A percentile compares a stretch with the other conserved stretches of the same genome.
phyloP scores from a whole-genome alignment of 2,888 invertebrate species.

The Pharmacophagus antenor region DNA sequence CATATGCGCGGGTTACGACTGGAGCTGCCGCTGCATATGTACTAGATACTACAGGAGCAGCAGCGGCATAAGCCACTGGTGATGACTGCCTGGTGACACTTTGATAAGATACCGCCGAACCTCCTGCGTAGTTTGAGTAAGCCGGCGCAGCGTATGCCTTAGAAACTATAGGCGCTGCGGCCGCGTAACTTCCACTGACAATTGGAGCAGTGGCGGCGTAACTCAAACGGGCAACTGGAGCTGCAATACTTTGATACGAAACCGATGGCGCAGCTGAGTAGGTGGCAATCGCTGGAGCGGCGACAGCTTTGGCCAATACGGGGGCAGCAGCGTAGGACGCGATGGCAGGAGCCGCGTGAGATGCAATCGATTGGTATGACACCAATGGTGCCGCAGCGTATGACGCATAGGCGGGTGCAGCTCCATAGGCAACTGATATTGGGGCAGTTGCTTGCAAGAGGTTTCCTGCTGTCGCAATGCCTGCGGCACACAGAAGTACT shows the following conservation, averaged over 20 bases:
- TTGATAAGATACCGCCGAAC: conserved; percentile 42
- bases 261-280: conserved; percentile 40
- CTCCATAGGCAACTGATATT: conserved; percentile 46
- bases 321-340: conserved; percentile 73
- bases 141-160: conserved; percentile 48
- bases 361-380: conserved; percentile 39
- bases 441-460: conserved; percentile 48
- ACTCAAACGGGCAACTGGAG: conserved; percentile 32
- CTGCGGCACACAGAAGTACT: conserved; percentile 66
- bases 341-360: conserved; percentile 40
- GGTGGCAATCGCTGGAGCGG: conserved; percentile 56
- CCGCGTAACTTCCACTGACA: conserved; percentile 38
- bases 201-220: conserved; percentile 36
- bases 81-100: conserved; percentile 32
- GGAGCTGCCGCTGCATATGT: conserved; percentile 40
- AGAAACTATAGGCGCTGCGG: conserved; percentile 37
- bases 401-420: conserved; percentile 36
- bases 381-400: conserved; percentile 38
- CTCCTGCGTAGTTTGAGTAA: conserved; percentile 36
- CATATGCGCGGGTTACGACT: conserved; percentile 41
- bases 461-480: conserved; percentile 70
- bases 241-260: conserved; percentile 34
- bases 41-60: conserved; percentile 37
- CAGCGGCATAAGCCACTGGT: conserved; percentile 34
- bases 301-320: conserved; percentile 72